Evolutionary conservation across 2,113 vertebrate species (phyloP).

Genomic region (Cynopterus brachyotis): DNA sequence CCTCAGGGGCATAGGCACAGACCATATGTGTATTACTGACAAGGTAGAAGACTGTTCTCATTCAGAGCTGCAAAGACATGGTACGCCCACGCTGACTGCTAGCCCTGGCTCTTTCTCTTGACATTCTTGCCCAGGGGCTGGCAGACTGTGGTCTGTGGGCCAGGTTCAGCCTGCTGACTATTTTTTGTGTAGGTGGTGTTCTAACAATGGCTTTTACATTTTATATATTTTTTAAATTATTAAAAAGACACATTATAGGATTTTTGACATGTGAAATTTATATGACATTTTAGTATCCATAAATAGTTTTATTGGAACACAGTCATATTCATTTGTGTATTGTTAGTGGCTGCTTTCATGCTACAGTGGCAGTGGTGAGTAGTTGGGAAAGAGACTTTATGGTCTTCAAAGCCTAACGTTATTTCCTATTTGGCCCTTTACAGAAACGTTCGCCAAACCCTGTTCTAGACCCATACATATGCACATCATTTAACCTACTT

Average conservation of each 20-base stretch:
- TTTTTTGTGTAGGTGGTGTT: background rate
- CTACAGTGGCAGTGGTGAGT: background rate
- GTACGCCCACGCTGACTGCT: background rate
- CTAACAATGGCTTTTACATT: background rate
- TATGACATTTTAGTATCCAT: background rate
- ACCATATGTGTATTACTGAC: background rate
- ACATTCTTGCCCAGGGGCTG: background rate
- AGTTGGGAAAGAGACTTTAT: background rate
- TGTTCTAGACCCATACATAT: background rate
- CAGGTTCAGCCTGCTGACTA: background rate
- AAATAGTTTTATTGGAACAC: background rate
- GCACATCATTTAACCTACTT: background rate
- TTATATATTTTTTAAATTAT: background rate
- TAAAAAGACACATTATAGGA: background rate
- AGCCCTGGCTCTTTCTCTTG: background rate
- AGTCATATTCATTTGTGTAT: background rate
- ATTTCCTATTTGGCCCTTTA: background rate
- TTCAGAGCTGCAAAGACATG: background rate
- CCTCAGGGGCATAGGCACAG: background rate
- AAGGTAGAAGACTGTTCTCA: background rate
- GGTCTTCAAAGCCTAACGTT: background rate
- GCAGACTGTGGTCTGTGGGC: background rate
- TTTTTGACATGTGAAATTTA: background rate
- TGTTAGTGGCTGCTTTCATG: background rate
- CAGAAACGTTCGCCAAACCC: background rate